These are phyloP conservation scores for Paracyclopina nana DNA, from an alignment of 1,140 invertebrate species.

Conservation along the genomic window DNA sequence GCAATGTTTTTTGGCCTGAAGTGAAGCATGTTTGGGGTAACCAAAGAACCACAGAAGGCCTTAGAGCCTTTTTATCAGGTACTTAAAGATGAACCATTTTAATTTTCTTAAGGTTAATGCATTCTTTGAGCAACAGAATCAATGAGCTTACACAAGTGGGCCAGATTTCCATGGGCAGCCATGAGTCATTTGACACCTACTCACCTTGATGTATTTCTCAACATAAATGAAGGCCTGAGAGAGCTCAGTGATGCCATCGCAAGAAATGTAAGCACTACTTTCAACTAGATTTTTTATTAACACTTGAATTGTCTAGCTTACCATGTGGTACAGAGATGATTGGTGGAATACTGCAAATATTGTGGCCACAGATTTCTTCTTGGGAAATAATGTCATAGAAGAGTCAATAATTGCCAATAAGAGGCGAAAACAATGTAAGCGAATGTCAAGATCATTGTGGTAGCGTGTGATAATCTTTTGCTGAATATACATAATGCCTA, in stretches of 20 bases:
- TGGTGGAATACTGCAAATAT: constrained; percentile 47
- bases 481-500: no score
- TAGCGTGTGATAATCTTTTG: no score
- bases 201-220: constrained; percentile 41
- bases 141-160: constrained; percentile 25
- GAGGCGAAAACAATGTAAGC: constrained; percentile 11
- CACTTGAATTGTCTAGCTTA: background rate
- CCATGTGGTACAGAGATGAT: constrained; percentile 34
- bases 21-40: constrained; percentile 22
- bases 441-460: no score
- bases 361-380: constrained; percentile 52
- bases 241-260: constrained; percentile 37
- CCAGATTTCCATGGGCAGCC: constrained; percentile 41
- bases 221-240: constrained; percentile 37
- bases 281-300: background rate
- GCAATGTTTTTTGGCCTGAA: constrained; percentile 18
- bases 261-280: background rate
- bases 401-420: constrained; percentile 40
- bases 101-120: background rate
- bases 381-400: constrained; percentile 49
- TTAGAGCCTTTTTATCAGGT: constrained; percentile 20
- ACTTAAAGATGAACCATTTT: background rate
- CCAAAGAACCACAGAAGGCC: constrained; percentile 17
- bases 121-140: constrained; percentile 23
- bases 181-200: constrained; percentile 60